Evolutionary conservation across 2,888 invertebrate species (phyloP).

Genomic region (Hydrotaea cyrtoneurina): DNA sequence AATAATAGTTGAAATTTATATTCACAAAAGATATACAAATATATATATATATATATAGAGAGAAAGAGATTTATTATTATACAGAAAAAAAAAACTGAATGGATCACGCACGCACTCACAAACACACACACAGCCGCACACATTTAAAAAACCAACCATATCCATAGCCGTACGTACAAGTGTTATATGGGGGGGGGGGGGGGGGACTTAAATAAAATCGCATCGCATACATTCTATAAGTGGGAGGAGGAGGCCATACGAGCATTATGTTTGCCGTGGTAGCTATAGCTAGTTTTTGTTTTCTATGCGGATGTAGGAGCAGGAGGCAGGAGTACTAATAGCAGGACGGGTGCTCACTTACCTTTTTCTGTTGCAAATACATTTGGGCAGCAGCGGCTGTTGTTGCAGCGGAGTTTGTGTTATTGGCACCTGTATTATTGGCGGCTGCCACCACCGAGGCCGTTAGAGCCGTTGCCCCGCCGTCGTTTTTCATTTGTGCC

Average conservation of each 20-base stretch:
- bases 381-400: constrained; percentile 74
- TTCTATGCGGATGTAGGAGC: constrained; percentile 5
- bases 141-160: constrained; percentile 23
- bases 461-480: constrained; percentile 73
- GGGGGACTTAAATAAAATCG: constrained; percentile 46
- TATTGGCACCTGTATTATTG: constrained; percentile 66
- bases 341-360: constrained; percentile 72
- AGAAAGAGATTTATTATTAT: too few species aligned
- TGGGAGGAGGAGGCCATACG: constrained; percentile 19
- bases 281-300: constrained; percentile 41
- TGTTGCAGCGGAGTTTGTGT: constrained; percentile 62
- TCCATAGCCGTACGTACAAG: constrained; percentile 39
- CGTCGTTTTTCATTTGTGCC: constrained; percentile 77
- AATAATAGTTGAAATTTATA: constrained; percentile 15
- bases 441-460: constrained; percentile 64
- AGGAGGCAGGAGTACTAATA: constrained; percentile 29
- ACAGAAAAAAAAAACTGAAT: constrained; percentile 9
- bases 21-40: constrained; percentile 24
- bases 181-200: constrained; percentile 35
- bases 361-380: constrained; percentile 80
- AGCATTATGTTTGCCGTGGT: not conserved
- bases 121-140: constrained; percentile 2
- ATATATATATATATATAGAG: not conserved
- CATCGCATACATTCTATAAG: constrained; percentile 27
- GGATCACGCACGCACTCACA: not conserved